Evolutionary conservation across 2,888 invertebrate species (phyloP).

Genomic region (Serripes groenlandicus): DNA sequence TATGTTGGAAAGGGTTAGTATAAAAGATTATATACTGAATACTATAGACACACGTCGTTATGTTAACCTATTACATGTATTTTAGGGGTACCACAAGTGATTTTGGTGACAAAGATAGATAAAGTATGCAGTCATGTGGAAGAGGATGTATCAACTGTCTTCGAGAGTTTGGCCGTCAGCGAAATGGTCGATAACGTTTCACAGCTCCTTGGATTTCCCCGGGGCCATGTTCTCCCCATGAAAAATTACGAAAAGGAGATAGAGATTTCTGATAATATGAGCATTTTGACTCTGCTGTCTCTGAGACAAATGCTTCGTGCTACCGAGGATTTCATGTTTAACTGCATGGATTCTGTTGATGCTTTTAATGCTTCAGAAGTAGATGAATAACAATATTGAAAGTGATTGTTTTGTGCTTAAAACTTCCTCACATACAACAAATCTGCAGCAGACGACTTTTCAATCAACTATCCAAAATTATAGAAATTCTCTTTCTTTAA

Average conservation of each 20-base stretch:
- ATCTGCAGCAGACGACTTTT: too few relatives aligned
- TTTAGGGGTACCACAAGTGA: slow-evolving; percentile 12
- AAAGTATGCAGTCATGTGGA: slow-evolving; percentile 51
- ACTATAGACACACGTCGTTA: too few relatives aligned
- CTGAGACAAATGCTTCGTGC: slow-evolving; percentile 59
- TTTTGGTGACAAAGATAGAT: slow-evolving; percentile 68
- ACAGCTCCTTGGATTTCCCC: slow-evolving; percentile 61
- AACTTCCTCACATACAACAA: too few relatives aligned
- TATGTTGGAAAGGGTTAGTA: too few relatives aligned
- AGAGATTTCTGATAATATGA: slow-evolving; percentile 45
- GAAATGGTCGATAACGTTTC: slow-evolving; percentile 55
- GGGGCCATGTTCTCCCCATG: slow-evolving; percentile 58
- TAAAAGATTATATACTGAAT: too few relatives aligned
- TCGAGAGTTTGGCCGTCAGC: slow-evolving; percentile 37
- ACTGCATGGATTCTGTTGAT: background rate
- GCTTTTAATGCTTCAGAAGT: background rate
- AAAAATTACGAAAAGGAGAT: slow-evolving; percentile 69
- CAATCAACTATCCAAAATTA: too few relatives aligned
- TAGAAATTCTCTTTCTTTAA: too few relatives aligned
- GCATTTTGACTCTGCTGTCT: slow-evolving; percentile 55
- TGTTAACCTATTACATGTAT: background rate
- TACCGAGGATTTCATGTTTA: slow-evolving; percentile 58
- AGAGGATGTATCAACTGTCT: slow-evolving; percentile 40
- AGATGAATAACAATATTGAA: background rate
- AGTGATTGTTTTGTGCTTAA: too few relatives aligned